A percentile compares a stretch with the other conserved stretches of the same genome.
These are phyloP conservation scores for Neoascia interrupta DNA, from an alignment of 2,888 invertebrate genomes.

Conservation along the genomic window DNA sequence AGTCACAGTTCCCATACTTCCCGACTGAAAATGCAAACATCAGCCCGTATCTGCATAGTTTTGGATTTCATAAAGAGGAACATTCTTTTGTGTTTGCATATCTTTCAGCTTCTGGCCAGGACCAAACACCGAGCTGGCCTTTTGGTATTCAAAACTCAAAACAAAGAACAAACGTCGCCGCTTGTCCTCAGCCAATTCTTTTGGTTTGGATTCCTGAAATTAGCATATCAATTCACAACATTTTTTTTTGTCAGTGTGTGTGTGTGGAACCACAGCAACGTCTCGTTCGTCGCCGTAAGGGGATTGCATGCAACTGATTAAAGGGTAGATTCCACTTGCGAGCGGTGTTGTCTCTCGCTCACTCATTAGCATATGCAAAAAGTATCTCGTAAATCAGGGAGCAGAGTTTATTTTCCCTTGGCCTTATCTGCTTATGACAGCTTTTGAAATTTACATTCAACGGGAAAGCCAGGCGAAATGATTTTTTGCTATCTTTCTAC, in stretches of 20 bases:
- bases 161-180: slow-evolving; percentile 21
- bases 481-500: slow-evolving; percentile 28
- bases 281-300: too few species aligned
- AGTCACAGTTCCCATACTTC: too few species aligned
- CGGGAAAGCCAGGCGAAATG: slow-evolving; percentile 36
- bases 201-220: too few species aligned
- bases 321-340: slow-evolving; percentile 33
- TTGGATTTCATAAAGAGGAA: slow-evolving; percentile 24
- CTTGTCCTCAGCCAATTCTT: slow-evolving; percentile 39
- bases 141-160: too few species aligned
- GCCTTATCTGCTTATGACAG: slow-evolving; percentile 70
- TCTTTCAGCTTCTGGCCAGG: slow-evolving; percentile 43
- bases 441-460: slow-evolving; percentile 64
- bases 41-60: slow-evolving; percentile 12
- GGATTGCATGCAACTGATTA: slow-evolving; percentile 59
- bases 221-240: slow-evolving; percentile 67
- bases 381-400: slow-evolving; percentile 67
- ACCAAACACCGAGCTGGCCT: too few species aligned
- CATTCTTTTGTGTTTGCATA: slow-evolving; percentile 59
- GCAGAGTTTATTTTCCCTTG: slow-evolving; percentile 62
- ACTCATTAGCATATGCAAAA: slow-evolving; percentile 68
- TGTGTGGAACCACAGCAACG: too few species aligned
- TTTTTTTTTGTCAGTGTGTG: too few species aligned
- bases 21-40: slow-evolving; percentile 17
- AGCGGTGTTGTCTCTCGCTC: slow-evolving; percentile 4